A percentile compares a stretch with the other conserved stretches of the same genome.
These are phyloP conservation scores for Drosophila ananassae DNA, from an alignment of 1,140 invertebrate species.

Conservation along the genomic window DNA sequence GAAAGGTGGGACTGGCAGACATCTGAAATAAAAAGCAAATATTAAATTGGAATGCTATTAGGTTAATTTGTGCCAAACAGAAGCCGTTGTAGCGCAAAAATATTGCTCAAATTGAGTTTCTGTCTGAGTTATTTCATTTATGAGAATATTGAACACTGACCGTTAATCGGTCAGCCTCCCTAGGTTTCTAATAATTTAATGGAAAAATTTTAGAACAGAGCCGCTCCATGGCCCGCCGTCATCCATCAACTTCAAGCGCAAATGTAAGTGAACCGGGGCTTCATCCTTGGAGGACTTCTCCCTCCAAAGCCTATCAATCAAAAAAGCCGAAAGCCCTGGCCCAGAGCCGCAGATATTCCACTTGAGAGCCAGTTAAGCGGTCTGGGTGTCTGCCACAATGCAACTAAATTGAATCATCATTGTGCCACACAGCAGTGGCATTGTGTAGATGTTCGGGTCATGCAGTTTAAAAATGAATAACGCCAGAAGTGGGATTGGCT, in stretches of 20 bases:
- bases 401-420: constrained; percentile 79
- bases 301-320: constrained; percentile 69
- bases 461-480: constrained; percentile 76
- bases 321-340: constrained; percentile 60
- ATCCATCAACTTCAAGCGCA: constrained; percentile 57
- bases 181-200: not conserved
- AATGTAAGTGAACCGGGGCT: no score
- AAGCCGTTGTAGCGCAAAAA: not conserved
- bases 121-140: not conserved
- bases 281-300: not conserved
- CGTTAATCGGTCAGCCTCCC: not conserved
- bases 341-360: constrained; percentile 58
- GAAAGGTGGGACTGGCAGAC: not conserved
- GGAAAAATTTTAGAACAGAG: not conserved
- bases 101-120: not conserved
- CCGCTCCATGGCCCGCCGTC: constrained; percentile 16
- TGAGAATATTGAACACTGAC: not conserved
- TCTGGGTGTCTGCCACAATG: constrained; percentile 41
- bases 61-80: not conserved
- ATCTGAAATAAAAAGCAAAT: not conserved
- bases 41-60: constrained; percentile 1
- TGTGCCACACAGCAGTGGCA: constrained; percentile 4
- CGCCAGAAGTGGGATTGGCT: constrained; percentile 43
- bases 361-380: constrained; percentile 65
- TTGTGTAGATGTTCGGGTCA: constrained; percentile 22